Percentiles rank a stretch among this genome's conserved stretches.
Conservation (phyloP, 2,888 invertebrate species). For the Aphrophora alni region DNA sequence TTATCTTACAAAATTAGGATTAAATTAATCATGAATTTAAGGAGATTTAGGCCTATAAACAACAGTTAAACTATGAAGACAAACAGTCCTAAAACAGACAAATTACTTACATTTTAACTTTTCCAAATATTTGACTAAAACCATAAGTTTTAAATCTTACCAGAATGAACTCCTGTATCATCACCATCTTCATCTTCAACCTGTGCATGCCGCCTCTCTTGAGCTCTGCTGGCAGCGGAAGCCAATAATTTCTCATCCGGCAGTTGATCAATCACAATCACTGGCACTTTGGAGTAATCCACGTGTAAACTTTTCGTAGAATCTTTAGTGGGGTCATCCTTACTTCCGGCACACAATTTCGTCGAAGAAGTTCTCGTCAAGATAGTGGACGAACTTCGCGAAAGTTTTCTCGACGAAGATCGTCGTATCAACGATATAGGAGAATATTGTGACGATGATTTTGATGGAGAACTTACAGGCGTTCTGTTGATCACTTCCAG, state of each 20-base stretch:
- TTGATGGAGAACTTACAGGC: slow-evolving; percentile 38
- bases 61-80: no score
- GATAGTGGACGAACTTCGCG: slow-evolving; percentile 59
- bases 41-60: no score
- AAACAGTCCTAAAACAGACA: no score
- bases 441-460: slow-evolving; percentile 39
- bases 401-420: slow-evolving; percentile 75
- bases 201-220: slow-evolving; percentile 57
- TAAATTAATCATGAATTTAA: no score
- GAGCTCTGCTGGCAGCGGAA: slow-evolving; percentile 60
- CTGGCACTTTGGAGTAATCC: slow-evolving; percentile 54
- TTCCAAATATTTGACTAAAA: no score
- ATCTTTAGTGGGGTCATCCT: slow-evolving; percentile 17
- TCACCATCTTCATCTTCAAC: slow-evolving; percentile 66
- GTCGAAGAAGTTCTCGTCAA: slow-evolving; percentile 41
- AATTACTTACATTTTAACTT: no score
- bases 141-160: no score
- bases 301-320: slow-evolving; percentile 47
- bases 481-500: slow-evolving; percentile 46
- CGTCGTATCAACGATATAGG: slow-evolving; percentile 65
- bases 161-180: slow-evolving; percentile 73
- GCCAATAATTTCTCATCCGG: slow-evolving; percentile 52
- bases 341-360: slow-evolving; percentile 32
- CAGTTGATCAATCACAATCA: slow-evolving; percentile 55
- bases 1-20: no score